phyloP scores from a whole-genome alignment of 2,888 invertebrate genomes.

The Cheilosia pagana region DNA sequence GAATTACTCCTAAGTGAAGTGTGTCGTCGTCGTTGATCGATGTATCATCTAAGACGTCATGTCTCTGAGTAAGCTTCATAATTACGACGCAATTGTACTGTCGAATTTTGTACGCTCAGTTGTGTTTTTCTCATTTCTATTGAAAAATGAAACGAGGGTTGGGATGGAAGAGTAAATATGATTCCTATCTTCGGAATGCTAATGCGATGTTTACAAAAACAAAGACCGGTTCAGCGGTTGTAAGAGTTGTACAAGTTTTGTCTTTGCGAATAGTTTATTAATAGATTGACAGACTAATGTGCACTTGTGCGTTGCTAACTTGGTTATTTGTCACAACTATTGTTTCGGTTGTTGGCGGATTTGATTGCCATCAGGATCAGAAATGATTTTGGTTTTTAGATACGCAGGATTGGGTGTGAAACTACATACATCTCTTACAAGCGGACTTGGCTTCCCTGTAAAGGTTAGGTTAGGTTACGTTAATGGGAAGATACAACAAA shows the following conservation, averaged over 20 bases:
- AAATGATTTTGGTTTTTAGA: too few species aligned
- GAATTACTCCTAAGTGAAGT: constrained; percentile 4
- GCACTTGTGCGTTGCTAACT: neutral
- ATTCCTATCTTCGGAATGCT: constrained; percentile 38
- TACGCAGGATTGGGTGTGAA: too few species aligned
- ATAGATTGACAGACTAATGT: constrained; percentile 36
- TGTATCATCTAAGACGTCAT: constrained; percentile 67
- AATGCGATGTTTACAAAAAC: constrained; percentile 16
- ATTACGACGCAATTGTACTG: constrained; percentile 42
- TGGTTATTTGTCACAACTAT: too few species aligned
- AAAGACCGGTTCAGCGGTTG: constrained; percentile 4
- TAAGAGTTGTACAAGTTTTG: neutral
- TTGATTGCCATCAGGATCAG: too few species aligned
- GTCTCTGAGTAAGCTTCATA: constrained; percentile 21
- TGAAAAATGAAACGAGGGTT: neutral
- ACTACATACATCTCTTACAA: too few species aligned
- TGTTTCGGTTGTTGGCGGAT: too few species aligned
- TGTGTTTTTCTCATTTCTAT: constrained; percentile 8
- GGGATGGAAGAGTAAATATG: constrained; percentile 17
- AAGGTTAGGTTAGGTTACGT: too few species aligned
- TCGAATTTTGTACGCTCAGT: constrained; percentile 18
- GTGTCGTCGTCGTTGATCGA: constrained; percentile 8
- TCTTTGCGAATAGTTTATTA: constrained; percentile 58
- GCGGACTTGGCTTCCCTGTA: too few species aligned
- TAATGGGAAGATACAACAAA: too few species aligned